phyloP scores from a whole-genome alignment of 2,113 vertebrate species.

The Periophthalmus modestus region DNA sequence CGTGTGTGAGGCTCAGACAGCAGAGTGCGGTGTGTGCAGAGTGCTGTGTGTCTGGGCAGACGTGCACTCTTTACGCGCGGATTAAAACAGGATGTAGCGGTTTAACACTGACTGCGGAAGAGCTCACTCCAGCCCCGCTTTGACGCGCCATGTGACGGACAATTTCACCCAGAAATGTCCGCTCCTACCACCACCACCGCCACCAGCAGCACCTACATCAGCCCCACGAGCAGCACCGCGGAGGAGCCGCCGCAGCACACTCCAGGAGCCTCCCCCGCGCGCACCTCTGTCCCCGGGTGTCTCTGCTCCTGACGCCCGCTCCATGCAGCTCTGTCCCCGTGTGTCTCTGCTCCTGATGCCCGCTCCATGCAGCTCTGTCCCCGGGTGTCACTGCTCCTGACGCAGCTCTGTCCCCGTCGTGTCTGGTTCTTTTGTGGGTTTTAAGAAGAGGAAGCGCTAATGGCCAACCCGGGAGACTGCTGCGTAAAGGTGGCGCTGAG shows the following conservation, averaged over 20 bases:
- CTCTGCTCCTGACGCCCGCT: slow-evolving; percentile 61
- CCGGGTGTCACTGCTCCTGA: slow-evolving; percentile 61
- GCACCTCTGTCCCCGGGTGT: slow-evolving; percentile 38
- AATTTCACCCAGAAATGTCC: slow-evolving; percentile 36
- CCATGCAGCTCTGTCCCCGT: slow-evolving; percentile 3
- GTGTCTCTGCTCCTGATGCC: slow-evolving; percentile 48
- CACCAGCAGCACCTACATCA: neutral
- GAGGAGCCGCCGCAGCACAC: slow-evolving; percentile 30
- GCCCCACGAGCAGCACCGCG: neutral
- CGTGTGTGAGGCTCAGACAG: slow-evolving; percentile 3
- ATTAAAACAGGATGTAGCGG: slow-evolving; percentile 65
- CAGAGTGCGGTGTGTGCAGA: neutral
- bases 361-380: slow-evolving; percentile 11
- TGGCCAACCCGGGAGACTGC: slow-evolving; percentile 79
- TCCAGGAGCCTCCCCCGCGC: slow-evolving; percentile 34
- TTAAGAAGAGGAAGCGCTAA: slow-evolving; percentile 40
- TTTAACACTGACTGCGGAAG: slow-evolving; percentile 18
- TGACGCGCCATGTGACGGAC: slow-evolving; percentile 38
- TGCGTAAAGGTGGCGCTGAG: slow-evolving; percentile 81
- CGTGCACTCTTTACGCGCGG: slow-evolving; percentile 30
- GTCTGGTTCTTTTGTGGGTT: neutral
- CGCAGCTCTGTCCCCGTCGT: slow-evolving; percentile 2
- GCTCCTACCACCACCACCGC: neutral
- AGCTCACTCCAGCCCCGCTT: neutral
- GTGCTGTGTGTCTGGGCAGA: slow-evolving; percentile 20